phyloP scores from a whole-genome alignment of 2,888 invertebrate genomes.

The Chrysomela aeneicollis region DNA sequence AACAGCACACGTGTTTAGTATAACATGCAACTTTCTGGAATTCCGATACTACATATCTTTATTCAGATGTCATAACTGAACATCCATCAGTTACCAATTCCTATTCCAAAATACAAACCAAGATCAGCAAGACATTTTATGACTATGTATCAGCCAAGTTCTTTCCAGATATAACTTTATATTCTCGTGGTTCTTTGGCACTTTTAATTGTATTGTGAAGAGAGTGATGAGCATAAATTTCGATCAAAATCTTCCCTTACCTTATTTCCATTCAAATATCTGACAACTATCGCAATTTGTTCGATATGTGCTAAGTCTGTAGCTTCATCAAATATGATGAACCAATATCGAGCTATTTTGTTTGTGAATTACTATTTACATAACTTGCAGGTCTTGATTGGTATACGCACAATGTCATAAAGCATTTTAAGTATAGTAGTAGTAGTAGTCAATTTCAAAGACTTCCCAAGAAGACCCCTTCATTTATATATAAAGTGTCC shows the following conservation, averaged over 20 bases:
- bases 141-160: slow-evolving; percentile 8
- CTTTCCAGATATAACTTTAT: neutral
- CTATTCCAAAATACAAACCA: neutral
- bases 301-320: slow-evolving; percentile 2
- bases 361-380: too few species aligned
- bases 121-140: slow-evolving; percentile 4
- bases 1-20: too few species aligned
- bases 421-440: too few species aligned
- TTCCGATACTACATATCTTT: too few species aligned
- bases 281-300: slow-evolving; percentile 6
- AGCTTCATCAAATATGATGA: slow-evolving; percentile 6
- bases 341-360: neutral
- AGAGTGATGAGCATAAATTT: slow-evolving; percentile 6
- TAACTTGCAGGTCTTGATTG: too few species aligned
- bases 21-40: too few species aligned
- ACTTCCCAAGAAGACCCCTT: too few species aligned
- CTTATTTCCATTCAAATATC: slow-evolving; percentile 5
- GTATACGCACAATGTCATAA: too few species aligned
- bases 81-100: too few species aligned
- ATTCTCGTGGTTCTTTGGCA: slow-evolving; percentile 1
- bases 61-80: too few species aligned
- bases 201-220: neutral
- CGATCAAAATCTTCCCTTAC: slow-evolving; percentile 6
- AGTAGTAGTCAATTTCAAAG: too few species aligned
- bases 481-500: too few species aligned